Evolutionary conservation across 2,888 invertebrate genomes (phyloP), one percentile per base, ranked within the genome.

Genomic region (Polyploca ridens): DNA sequence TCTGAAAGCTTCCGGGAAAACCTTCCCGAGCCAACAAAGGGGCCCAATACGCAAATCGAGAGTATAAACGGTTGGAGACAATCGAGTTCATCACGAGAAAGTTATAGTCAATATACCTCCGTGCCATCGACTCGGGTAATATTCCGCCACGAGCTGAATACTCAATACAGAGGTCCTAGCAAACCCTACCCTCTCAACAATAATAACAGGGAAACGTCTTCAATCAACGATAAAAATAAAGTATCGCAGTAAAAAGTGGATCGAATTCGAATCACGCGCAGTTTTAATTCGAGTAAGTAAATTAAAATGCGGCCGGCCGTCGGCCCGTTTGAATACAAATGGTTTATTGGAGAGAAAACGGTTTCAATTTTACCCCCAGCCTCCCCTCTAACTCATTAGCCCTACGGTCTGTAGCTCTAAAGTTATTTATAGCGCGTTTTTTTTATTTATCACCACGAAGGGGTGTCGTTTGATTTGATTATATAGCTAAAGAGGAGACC

Each of bases 251-350:
- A 82, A 87, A 86, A 85, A 70, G 75, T 41, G 79, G 81, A 88
- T 89, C 79, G 85, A 69, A 93, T 91, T 91, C 92, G 84, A 83
- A 91, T 89, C 93, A 93, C 93, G 93, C 90, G 86, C 90, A 88
- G 71, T 92, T 93, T 93, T 93, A 93, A 94, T 93, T 91, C 88
- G 84, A 84, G 87, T 91, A 91, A 93, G 93, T 94, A 94, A 93
- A 94, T 94, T 94, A 94, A 94, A 93, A 91, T 90, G 91, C 88
- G 93, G 91, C 91, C 78, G 84, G 86, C 78, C 83, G 81, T 68
- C 73, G 68, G 77, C 75, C 80, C 77, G 87, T 89, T 90, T 91
- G 93, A 93, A 94, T 94, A 93, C 93, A 93, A 94, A 94, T 92
- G 89, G 87, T 91, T 87, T 89, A 88, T 88, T 87, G 87, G 83